A percentile compares a stretch with the other conserved stretches of the same genome.
These are phyloP conservation scores for Pseudachorutes palmiensis DNA, from an alignment of 1,140 invertebrate species.

Conservation along the genomic window DNA sequence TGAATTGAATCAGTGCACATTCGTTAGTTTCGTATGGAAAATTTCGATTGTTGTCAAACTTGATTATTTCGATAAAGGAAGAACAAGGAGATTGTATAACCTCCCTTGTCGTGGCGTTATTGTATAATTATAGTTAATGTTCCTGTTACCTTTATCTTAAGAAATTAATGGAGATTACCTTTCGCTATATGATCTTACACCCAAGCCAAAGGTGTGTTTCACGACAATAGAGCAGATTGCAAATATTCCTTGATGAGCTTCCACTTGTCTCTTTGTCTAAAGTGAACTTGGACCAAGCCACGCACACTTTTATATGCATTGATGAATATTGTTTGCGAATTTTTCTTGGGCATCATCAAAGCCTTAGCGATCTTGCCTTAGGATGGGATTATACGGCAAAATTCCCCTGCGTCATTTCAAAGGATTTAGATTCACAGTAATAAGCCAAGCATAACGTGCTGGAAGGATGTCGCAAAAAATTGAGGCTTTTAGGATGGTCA, in stretches of 20 bases:
- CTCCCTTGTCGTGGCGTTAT: no score
- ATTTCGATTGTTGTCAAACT: neutral
- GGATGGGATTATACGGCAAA: neutral
- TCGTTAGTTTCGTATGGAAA: neutral
- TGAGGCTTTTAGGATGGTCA: no score
- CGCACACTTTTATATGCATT: slow-evolving; percentile 22
- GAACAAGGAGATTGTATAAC: neutral
- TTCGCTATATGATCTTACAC: no score
- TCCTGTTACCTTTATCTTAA: no score
- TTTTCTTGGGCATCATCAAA: neutral
- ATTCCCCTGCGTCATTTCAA: neutral
- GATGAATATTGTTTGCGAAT: neutral
- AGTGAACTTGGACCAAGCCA: slow-evolving; percentile 27
- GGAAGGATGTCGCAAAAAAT: no score
- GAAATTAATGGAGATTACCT: no score
- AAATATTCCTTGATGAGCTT: neutral
- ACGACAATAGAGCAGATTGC: neutral
- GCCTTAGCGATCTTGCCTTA: neutral
- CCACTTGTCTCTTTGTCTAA: neutral
- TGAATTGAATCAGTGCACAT: neutral
- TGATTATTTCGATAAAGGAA: no score
- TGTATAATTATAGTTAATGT: no score
- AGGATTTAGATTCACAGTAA: neutral
- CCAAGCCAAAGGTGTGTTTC: neutral
- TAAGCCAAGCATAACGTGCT: no score